Conservation (phyloP, 2,888 invertebrate genomes). For the Hirtodrosophila cameraria region DNA sequence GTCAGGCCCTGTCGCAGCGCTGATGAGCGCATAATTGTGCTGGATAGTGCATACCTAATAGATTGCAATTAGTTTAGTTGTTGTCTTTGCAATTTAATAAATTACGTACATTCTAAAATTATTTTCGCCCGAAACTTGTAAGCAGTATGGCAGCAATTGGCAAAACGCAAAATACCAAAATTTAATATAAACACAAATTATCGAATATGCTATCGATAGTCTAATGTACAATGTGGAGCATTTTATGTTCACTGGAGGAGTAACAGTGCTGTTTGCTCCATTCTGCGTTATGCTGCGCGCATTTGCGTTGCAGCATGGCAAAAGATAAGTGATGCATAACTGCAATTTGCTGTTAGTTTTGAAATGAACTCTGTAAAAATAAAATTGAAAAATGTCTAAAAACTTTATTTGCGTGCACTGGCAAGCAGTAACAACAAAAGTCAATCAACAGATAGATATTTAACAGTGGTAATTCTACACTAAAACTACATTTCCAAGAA, state of each 20-base stretch:
- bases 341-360: too few relatives aligned
- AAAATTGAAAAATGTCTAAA: too few relatives aligned
- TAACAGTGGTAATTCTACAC: too few relatives aligned
- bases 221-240: background rate
- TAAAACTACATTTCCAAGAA: too few relatives aligned
- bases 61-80: constrained; percentile 25
- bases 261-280: background rate
- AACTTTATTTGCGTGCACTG: too few relatives aligned
- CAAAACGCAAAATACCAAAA: constrained; percentile 4
- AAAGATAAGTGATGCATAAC: background rate
- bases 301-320: background rate
- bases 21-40: constrained; percentile 73
- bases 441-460: too few relatives aligned
- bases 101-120: constrained; percentile 52
- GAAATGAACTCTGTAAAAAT: too few relatives aligned
- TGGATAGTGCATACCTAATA: constrained; percentile 78
- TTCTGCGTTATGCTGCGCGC: too few relatives aligned
- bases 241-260: constrained; percentile 2
- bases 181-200: background rate
- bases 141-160: constrained; percentile 31
- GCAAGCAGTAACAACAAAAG: too few relatives aligned
- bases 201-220: background rate
- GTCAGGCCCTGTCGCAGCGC: constrained; percentile 77
- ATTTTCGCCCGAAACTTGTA: constrained; percentile 25
- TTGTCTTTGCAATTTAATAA: background rate